A percentile compares a stretch with the other conserved stretches of the same genome.
These are phyloP conservation scores for Elanoides forficatus DNA, from an alignment of 2,113 vertebrate genomes.

Conservation along the genomic window DNA sequence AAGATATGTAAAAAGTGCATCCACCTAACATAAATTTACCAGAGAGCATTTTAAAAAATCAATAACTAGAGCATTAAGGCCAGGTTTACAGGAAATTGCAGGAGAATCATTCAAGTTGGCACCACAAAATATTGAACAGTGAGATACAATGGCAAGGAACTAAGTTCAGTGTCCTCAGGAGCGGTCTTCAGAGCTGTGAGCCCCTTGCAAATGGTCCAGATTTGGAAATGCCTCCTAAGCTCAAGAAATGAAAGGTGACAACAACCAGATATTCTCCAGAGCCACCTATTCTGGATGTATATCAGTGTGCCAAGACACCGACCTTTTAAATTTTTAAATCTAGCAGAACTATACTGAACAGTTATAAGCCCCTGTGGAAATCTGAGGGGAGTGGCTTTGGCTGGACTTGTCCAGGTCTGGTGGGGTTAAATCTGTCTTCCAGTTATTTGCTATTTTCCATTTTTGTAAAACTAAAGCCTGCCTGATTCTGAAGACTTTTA, in stretches of 20 bases:
- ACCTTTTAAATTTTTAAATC: background rate
- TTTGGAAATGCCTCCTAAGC: background rate
- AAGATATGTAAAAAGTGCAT: background rate
- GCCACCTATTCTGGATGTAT: background rate
- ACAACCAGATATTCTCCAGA: background rate
- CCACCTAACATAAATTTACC: background rate
- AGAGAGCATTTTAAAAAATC: background rate
- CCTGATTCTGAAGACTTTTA: background rate
- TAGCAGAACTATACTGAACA: background rate
- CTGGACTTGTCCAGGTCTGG: background rate
- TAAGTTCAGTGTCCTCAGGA: background rate
- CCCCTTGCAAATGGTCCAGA: background rate
- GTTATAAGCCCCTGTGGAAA: background rate
- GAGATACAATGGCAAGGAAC: background rate
- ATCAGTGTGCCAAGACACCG: background rate
- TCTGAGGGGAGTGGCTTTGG: background rate
- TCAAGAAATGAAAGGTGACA: background rate
- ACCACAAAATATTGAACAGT: slow-evolving; percentile 7
- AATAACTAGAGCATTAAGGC: slow-evolving; percentile 10
- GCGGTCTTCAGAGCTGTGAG: background rate
- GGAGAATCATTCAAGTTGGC: background rate
- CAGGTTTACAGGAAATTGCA: slow-evolving; percentile 38
- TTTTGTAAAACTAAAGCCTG: background rate
- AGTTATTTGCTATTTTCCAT: background rate
- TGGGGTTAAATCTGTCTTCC: background rate